Evolutionary conservation across 2,888 invertebrate genomes (phyloP).

Genomic region (Coleophora deauratella): DNA sequence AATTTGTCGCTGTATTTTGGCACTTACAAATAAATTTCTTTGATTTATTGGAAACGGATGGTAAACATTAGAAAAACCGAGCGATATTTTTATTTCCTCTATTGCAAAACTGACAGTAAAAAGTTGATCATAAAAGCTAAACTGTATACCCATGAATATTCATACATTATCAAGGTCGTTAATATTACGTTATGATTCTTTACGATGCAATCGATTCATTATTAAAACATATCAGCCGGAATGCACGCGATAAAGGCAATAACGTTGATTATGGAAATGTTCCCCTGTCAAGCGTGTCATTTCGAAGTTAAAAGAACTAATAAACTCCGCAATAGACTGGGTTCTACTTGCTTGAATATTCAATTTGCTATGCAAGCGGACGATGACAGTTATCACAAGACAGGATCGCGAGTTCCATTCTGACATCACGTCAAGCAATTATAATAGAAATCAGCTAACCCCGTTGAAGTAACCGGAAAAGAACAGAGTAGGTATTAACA

Average conservation of each 20-base stretch:
- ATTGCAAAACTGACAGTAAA: too few species aligned
- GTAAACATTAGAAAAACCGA: too few species aligned
- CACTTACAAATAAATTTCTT: too few species aligned
- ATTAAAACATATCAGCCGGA: constrained; percentile 9
- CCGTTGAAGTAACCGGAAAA: constrained; percentile 22
- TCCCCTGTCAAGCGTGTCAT: constrained; percentile 4
- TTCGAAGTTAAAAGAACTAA: not conserved
- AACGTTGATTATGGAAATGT: constrained; percentile 11
- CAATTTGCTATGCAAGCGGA: too few species aligned
- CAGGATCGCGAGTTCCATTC: not conserved
- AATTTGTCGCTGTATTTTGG: constrained; percentile 3
- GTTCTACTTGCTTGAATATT: too few species aligned
- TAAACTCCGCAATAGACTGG: too few species aligned
- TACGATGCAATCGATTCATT: constrained; percentile 4
- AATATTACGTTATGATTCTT: constrained; percentile 17
- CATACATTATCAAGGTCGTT: constrained; percentile 21
- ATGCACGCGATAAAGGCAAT: constrained; percentile 5
- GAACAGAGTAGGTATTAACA: constrained; percentile 29
- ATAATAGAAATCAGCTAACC: constrained; percentile 21
- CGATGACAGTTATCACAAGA: not conserved
- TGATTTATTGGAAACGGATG: not conserved
- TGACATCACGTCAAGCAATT: constrained; percentile 11
- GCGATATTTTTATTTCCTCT: too few species aligned
- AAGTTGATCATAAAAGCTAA: constrained; percentile 15
- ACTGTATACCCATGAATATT: constrained; percentile 22